A percentile compares a stretch with the other conserved stretches of the same genome.
Conservation (phyloP, 2,113 vertebrate species). For the Macrotus californicus region DNA sequence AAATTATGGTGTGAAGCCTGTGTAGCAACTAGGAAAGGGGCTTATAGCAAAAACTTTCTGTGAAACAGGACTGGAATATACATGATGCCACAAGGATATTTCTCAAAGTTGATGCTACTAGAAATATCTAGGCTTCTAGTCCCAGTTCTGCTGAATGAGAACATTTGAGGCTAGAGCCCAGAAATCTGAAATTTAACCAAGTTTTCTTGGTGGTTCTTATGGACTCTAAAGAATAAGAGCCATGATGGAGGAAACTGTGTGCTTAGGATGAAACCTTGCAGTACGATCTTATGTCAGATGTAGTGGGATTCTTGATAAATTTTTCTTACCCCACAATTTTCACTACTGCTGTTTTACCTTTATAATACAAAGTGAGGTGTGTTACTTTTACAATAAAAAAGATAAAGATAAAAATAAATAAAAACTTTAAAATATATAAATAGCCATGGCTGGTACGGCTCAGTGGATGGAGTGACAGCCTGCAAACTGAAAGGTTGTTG, state of each 20-base stretch:
- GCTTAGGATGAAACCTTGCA: neutral
- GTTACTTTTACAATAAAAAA: neutral
- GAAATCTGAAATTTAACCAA: neutral
- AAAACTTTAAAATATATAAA: neutral
- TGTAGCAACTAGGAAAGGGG: neutral
- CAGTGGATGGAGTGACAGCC: too few relatives aligned
- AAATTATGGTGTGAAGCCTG: neutral
- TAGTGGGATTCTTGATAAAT: neutral
- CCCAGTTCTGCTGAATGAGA: neutral
- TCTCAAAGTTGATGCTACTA: neutral
- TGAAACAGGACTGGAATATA: neutral
- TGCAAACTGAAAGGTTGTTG: too few relatives aligned
- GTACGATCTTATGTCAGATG: neutral
- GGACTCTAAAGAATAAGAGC: neutral
- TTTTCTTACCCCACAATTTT: neutral
- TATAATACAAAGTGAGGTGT: neutral
- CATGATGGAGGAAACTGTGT: neutral
- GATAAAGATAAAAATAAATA: neutral
- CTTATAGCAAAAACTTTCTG: neutral
- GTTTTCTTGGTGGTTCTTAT: neutral
- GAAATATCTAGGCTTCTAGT: neutral
- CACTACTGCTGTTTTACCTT: neutral
- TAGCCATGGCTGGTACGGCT: too few relatives aligned
- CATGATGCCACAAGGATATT: accelerated
- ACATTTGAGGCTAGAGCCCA: neutral